Evolutionary conservation across 2,888 invertebrate genomes (phyloP).

Genomic region (Gymnoscelis rufifasciata): DNA sequence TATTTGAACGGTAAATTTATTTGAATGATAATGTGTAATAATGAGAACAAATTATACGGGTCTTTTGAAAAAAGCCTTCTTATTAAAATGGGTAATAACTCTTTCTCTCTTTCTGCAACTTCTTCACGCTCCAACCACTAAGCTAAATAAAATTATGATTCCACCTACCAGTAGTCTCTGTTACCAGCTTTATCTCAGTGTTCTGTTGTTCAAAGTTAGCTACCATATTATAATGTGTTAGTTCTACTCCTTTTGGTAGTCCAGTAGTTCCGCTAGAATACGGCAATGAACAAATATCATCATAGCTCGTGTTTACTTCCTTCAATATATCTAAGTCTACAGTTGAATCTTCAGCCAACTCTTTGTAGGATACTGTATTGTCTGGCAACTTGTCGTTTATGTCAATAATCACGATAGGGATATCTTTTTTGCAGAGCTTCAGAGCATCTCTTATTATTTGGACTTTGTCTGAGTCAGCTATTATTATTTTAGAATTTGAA

Average conservation of each 20-base stretch:
- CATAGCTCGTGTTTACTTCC: slow-evolving; percentile 49
- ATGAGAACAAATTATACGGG: no score
- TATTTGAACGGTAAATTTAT: no score
- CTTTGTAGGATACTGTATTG: slow-evolving; percentile 80
- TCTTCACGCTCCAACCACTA: no score
- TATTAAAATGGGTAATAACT: no score
- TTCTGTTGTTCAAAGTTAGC: slow-evolving; percentile 66
- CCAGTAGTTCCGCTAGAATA: slow-evolving; percentile 94
- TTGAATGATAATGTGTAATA: no score
- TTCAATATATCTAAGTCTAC: slow-evolving; percentile 70
- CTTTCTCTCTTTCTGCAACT: no score
- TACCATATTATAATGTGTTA: slow-evolving; percentile 79
- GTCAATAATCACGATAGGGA: slow-evolving; percentile 72
- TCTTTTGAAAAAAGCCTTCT: no score
- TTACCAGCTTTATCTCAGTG: slow-evolving; percentile 41
- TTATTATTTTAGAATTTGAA: slow-evolving; percentile 78
- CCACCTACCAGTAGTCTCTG: slow-evolving; percentile 43
- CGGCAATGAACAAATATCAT: slow-evolving; percentile 83
- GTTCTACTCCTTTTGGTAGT: slow-evolving; percentile 84
- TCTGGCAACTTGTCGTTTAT: slow-evolving; percentile 51
- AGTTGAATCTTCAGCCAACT: slow-evolving; percentile 67
- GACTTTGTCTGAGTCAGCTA: slow-evolving; percentile 79
- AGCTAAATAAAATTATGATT: no score
- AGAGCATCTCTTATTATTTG: slow-evolving; percentile 66
- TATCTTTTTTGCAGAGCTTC: slow-evolving; percentile 52